phyloP scores from a whole-genome alignment of 2,113 vertebrate genomes.

The Apteryx owenii region DNA sequence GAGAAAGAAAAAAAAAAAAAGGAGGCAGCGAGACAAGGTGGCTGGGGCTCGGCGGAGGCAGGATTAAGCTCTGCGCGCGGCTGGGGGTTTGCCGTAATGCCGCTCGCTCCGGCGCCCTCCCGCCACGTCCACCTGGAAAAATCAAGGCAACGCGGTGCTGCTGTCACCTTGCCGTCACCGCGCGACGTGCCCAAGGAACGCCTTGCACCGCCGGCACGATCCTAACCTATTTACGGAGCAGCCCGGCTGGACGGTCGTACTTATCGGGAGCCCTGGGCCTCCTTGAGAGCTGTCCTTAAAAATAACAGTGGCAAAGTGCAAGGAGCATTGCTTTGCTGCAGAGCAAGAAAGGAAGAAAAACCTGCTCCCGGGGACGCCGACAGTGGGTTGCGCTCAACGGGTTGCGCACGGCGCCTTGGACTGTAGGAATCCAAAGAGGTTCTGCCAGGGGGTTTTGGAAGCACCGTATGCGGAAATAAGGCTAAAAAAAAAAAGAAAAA shows the following conservation, averaged over 20 bases:
- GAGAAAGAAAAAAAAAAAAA: slow-evolving; percentile 45
- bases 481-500: neutral
- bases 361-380: neutral
- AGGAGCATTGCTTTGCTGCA: rapidly evolving
- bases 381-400: rapidly evolving
- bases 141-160: neutral
- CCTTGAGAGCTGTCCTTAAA: neutral
- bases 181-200: neutral
- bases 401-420: neutral
- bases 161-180: neutral
- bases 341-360: neutral
- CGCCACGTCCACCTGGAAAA: neutral
- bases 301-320: rapidly evolving
- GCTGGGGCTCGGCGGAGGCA: neutral
- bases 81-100: neutral
- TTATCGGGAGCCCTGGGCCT: neutral
- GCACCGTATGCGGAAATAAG: slow-evolving; percentile 34
- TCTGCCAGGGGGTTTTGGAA: neutral
- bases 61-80: neutral
- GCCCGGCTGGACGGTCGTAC: neutral
- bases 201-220: rapidly evolving
- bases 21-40: neutral
- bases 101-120: rapidly evolving
- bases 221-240: neutral
- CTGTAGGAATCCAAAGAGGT: neutral